Conservation (phyloP, 1,140 invertebrate species). For the Amyelois transitella region DNA sequence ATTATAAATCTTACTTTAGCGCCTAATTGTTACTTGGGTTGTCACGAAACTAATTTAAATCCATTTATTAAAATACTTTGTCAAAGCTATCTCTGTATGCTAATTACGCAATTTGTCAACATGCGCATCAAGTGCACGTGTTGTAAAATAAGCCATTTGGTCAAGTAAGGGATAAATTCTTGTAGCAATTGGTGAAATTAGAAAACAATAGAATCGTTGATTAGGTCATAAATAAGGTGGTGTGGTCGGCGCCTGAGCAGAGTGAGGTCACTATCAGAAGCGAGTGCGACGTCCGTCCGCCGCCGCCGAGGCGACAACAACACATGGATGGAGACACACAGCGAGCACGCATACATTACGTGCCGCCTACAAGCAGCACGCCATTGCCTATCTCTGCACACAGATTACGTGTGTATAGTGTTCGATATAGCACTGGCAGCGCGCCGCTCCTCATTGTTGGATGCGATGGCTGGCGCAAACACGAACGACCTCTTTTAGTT, state of each 20-base stretch:
- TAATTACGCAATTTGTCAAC: neutral
- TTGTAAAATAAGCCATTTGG: neutral
- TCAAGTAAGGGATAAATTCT: neutral
- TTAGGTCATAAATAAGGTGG: conserved; percentile 56
- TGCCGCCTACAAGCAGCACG: conserved; percentile 47
- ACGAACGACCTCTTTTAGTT: conserved; percentile 64
- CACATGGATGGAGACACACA: conserved; percentile 41
- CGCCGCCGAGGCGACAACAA: conserved; percentile 24
- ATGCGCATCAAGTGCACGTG: neutral
- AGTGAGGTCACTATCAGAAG: conserved; percentile 52
- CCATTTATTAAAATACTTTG: neutral
- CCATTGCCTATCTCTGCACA: conserved; percentile 39
- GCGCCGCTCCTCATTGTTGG: conserved; percentile 45
- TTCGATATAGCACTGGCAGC: conserved; percentile 50
- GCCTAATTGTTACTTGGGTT: too few species aligned
- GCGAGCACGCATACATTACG: conserved; percentile 58
- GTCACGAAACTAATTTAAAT: neutral
- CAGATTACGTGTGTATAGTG: conserved; percentile 36
- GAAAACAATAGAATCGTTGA: conserved; percentile 28
- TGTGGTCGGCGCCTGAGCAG: conserved; percentile 39
- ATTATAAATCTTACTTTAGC: too few species aligned
- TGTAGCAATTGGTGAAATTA: neutral
- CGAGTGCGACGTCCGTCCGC: conserved; percentile 45
- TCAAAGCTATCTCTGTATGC: neutral
- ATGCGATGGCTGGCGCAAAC: conserved; percentile 45